Evolutionary conservation across 2,888 invertebrate species (phyloP), one percentile per base, ranked within the genome.

Genomic region (Polyommatus iphigenia): DNA sequence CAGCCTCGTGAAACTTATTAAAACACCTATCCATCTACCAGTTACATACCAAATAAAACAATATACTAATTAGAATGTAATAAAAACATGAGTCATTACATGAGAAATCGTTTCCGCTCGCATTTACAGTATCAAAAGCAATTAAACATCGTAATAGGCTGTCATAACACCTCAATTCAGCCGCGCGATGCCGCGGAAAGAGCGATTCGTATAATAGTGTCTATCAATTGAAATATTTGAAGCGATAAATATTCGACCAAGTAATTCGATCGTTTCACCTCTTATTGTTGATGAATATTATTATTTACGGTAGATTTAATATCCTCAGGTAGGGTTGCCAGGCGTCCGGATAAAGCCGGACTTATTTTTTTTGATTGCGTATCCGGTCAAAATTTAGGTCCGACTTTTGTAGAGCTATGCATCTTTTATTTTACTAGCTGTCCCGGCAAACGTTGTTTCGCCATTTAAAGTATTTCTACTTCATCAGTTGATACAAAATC

Each of bases 251-350:
- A 46, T 41, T 41, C 24, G 20, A 41, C 24, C 20, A 50, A 54
- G 46, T 50, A 54, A 75, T 75, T 50, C 46, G 50, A 75, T 72
- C 72, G 72, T 41, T 72, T 36, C 72, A 41, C 36, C 41, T 72
- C 41, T 72, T 73, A 82, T 89, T 89, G 89, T 84, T 89, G 88
- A 89, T 82, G 79, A 75, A 75, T 24, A 57, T 77, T 57, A 57
- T 72, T 57, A 57, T 72, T 46, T 79, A 67, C 67, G 73, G 77
- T 77, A 75, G 54, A 77, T 77, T 59, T 71, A 75, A 62, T 77
- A 77, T 77, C 32, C 46, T 15, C 67, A 57, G 78, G 82, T 82
- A 54, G 54, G 54, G 54, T 54, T 54, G 54, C 18, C 54, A 54
- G 54, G 15, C 54, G 54, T 18, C 10, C 54, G 5, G 5, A 54